phyloP scores from a whole-genome alignment of 2,113 vertebrate genomes.

The Gnathonemus longibarbis region DNA sequence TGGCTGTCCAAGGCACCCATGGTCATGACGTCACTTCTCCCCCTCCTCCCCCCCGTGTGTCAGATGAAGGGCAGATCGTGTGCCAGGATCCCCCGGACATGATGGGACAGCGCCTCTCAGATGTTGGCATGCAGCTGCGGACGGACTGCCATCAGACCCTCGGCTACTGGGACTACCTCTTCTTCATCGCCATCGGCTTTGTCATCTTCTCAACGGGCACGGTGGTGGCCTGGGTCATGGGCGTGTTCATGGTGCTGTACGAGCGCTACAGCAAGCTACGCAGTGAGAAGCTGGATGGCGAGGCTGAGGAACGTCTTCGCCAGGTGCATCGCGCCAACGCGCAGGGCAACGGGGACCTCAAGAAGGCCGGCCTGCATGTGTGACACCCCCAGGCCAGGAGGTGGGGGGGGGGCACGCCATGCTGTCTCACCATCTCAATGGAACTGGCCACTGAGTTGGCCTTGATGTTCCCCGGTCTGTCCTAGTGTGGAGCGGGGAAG shows the following conservation, averaged over 20 bases:
- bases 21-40: background rate
- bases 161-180: constrained; percentile 72
- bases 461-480: background rate
- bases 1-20: background rate
- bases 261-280: constrained; percentile 58
- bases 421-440: background rate
- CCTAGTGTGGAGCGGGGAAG: background rate
- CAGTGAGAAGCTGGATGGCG: constrained; percentile 48
- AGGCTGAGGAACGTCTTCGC: background rate
- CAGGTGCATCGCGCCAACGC: background rate
- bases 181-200: constrained; percentile 76
- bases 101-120: constrained; percentile 51
- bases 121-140: constrained; percentile 67
- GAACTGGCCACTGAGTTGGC: background rate
- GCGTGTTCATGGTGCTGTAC: constrained; percentile 69
- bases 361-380: constrained; percentile 22
- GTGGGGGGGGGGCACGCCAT: background rate
- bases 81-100: constrained; percentile 52
- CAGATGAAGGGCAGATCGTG: constrained; percentile 62
- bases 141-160: constrained; percentile 73
- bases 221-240: constrained; percentile 72
- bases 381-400: background rate
- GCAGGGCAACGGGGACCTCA: constrained; percentile 19
- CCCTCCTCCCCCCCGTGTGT: constrained; percentile 21
- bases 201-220: constrained; percentile 81